Conservation (phyloP, 2,888 invertebrate genomes). For the Xanthorhoe designata region DNA sequence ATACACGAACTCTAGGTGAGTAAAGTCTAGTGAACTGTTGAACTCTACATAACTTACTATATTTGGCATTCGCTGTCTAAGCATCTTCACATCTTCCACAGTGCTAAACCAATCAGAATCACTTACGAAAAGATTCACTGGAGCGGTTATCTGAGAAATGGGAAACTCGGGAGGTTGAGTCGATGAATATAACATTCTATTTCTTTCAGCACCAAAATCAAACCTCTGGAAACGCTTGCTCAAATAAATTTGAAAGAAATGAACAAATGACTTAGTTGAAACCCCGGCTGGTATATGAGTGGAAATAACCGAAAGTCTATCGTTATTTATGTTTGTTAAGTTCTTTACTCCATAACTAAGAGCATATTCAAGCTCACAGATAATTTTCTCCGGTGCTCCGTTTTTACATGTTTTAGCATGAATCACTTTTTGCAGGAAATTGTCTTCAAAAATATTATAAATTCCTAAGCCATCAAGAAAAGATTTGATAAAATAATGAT, state of each 20-base stretch:
- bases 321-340: conserved; percentile 59
- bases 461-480: conserved; percentile 58
- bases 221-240: conserved; percentile 69
- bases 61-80: conserved; percentile 59
- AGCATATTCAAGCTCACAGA: conserved; percentile 67
- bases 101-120: conserved; percentile 72
- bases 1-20: conserved; percentile 74
- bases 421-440: conserved; percentile 53
- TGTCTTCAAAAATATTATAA: conserved; percentile 65
- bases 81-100: conserved; percentile 55
- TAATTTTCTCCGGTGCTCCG: conserved; percentile 52
- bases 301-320: conserved; percentile 64
- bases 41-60: conserved; percentile 56
- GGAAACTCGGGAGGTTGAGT: conserved; percentile 63
- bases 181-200: conserved; percentile 58
- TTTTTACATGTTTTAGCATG: conserved; percentile 63
- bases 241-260: conserved; percentile 68
- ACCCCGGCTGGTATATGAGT: conserved; percentile 73
- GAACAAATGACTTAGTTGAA: conserved; percentile 67
- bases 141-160: conserved; percentile 61
- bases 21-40: conserved; percentile 65
- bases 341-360: conserved; percentile 64
- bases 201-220: conserved; percentile 61
- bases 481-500: conserved; percentile 50
- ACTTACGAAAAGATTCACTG: conserved; percentile 66